Conservation (phyloP, 37 sponge, comb jelly and placozoan species). For the Hexactinellida sp. region DNA sequence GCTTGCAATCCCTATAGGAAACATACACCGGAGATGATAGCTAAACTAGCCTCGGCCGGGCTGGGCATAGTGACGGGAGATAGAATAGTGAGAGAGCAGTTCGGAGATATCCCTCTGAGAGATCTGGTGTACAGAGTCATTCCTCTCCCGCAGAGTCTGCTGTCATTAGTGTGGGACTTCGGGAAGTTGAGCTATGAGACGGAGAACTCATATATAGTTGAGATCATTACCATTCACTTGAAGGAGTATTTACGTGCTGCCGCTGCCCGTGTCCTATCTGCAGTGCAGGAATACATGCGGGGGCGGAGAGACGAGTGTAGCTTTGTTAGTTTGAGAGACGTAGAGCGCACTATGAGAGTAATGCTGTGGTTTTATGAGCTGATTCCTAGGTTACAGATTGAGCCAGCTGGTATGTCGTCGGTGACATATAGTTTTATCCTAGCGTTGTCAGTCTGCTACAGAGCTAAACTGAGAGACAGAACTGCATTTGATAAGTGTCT, state of each 20-base stretch:
- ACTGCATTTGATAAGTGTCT: neutral
- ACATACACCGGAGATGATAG: constrained; percentile 69
- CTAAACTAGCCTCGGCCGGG: constrained; percentile 65
- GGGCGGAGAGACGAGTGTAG: constrained; percentile 23
- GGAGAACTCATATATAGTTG: neutral
- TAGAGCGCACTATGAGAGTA: constrained; percentile 17
- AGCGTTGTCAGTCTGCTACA: constrained; percentile 21
- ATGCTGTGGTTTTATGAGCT: constrained; percentile 24
- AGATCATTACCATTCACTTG: neutral
- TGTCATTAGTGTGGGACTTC: constrained; percentile 26
- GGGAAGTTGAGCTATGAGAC: constrained; percentile 20
- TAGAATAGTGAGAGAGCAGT: neutral
- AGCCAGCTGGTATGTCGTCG: neutral
- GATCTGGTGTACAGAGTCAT: constrained; percentile 24
- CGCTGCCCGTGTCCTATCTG: constrained; percentile 9
- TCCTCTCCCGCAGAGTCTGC: constrained; percentile 21
- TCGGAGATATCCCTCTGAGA: constrained; percentile 20
- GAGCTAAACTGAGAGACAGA: constrained; percentile 26
- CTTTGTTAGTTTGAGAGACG: constrained; percentile 26
- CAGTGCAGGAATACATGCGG: constrained; percentile 20
- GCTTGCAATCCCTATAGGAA: constrained; percentile 90
- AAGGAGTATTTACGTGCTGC: neutral
- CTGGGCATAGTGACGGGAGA: constrained; percentile 24
- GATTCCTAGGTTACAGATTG: neutral
- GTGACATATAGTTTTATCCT: constrained; percentile 20